A percentile compares a stretch with the other conserved stretches of the same genome.
These are phyloP conservation scores for Takifugu flavidus DNA, from an alignment of 2,113 vertebrate genomes.

Conservation along the genomic window DNA sequence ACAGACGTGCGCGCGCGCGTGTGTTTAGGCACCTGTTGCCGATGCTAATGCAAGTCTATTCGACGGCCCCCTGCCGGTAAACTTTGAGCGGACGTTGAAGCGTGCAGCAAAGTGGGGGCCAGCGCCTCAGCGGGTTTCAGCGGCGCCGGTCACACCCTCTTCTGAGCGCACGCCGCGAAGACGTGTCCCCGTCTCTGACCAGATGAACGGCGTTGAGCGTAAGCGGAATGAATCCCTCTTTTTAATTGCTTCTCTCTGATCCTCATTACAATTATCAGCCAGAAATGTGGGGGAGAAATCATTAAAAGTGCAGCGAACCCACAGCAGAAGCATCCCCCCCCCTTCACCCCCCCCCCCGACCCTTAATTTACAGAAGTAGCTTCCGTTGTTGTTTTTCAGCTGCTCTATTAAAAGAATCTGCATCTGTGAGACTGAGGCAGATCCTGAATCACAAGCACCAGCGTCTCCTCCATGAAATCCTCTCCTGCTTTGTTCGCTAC, in stretches of 20 bases:
- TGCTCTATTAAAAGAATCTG: constrained; percentile 35
- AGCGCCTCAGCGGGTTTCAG: constrained; percentile 13
- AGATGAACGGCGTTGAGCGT: constrained; percentile 41
- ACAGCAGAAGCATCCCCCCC: constrained; percentile 21
- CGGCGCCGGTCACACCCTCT: constrained; percentile 13
- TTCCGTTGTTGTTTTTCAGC: constrained; percentile 26
- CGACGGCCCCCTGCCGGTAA: too few species aligned
- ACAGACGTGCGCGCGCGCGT: constrained; percentile 1
- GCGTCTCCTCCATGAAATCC: constrained; percentile 46
- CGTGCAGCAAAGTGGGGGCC: constrained; percentile 21
- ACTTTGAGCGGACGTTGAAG: constrained; percentile 7
- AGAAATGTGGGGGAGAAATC: constrained; percentile 34
- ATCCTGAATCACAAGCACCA: constrained; percentile 40
- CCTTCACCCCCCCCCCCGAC: constrained; percentile 6
- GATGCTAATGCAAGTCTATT: background rate
- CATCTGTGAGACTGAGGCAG: constrained; percentile 38
- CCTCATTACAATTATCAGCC: constrained; percentile 58
- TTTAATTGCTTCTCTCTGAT: constrained; percentile 50
- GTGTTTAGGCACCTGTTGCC: constrained; percentile 18
- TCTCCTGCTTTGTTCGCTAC: constrained; percentile 40
- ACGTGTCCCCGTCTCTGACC: constrained; percentile 29
- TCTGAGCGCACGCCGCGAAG: constrained; percentile 15
- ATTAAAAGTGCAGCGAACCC: constrained; percentile 17
- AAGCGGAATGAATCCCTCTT: constrained; percentile 46
- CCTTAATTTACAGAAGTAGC: constrained; percentile 48